Evolutionary conservation across 2,797 vertebrate genomes (phyloP).

Genomic region (Melopsittacus undulatus): DNA sequence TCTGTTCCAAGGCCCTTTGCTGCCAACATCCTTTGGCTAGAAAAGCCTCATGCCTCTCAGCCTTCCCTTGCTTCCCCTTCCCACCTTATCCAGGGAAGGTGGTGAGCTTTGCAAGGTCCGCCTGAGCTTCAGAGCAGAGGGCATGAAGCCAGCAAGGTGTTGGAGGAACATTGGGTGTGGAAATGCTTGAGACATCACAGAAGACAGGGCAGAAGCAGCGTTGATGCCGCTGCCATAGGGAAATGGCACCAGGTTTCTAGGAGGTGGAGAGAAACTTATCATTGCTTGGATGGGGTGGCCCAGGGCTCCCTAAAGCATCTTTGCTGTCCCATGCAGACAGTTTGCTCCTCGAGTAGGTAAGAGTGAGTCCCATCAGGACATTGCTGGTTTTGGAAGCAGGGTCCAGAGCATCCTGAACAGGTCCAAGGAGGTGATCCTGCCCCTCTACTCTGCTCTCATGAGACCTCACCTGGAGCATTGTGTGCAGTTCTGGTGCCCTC

Average conservation of each 20-base stretch:
- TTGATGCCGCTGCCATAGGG: neutral
- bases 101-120: neutral
- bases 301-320: neutral
- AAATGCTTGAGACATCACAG: rapidly evolving
- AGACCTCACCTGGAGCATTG: no score
- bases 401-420: neutral
- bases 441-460: no score
- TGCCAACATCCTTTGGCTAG: neutral
- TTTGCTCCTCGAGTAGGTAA: neutral
- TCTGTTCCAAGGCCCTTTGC: neutral
- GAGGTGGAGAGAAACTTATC: neutral
- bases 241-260: neutral
- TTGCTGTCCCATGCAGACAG: neutral
- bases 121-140: neutral
- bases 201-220: neutral
- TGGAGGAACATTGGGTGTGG: neutral
- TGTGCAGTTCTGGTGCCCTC: no score
- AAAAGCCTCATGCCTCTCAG: neutral
- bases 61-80: neutral
- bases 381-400: rapidly evolving
- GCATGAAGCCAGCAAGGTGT: rapidly evolving
- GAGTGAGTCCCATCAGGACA: neutral
- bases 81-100: neutral
- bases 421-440: no score
- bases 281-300: neutral